phyloP scores from a whole-genome alignment of 2,888 invertebrate genomes.

The Acrocyrtus sp. region DNA sequence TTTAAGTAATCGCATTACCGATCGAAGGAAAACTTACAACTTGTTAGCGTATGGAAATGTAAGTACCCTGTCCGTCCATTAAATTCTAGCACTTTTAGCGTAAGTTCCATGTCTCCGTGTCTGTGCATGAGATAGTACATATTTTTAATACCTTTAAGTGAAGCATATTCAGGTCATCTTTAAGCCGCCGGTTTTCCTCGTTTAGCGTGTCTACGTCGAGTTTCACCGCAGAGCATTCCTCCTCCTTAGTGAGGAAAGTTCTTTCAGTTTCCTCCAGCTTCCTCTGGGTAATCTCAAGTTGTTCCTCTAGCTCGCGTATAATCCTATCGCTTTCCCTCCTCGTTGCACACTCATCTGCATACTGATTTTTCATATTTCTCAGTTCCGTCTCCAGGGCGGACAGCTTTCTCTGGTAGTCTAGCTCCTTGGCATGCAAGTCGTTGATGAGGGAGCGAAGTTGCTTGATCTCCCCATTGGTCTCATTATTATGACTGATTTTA shows the following conservation, averaged over 20 bases:
- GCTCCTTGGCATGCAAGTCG: conserved; percentile 62
- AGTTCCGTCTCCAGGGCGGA: conserved; percentile 62
- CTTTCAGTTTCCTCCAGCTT: conserved; percentile 63
- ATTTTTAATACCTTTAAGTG: conserved; percentile 58
- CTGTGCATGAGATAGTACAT: too few species aligned
- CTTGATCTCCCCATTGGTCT: conserved; percentile 61
- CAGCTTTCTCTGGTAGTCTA: conserved; percentile 61
- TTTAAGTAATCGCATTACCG: too few species aligned
- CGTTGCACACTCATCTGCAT: conserved; percentile 51
- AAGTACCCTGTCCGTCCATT: too few species aligned
- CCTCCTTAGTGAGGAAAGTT: conserved; percentile 63
- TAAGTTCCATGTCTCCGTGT: too few species aligned
- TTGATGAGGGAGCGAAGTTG: conserved; percentile 63
- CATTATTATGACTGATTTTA: conserved; percentile 63
- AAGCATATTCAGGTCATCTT: conserved; percentile 63
- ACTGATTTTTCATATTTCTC: conserved; percentile 61
- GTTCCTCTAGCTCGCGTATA: conserved; percentile 62
- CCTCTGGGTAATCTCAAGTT: conserved; percentile 61
- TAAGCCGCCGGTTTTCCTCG: conserved; percentile 64
- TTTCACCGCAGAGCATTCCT: conserved; percentile 64
- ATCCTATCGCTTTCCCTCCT: conserved; percentile 60
- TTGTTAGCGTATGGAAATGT: too few species aligned
- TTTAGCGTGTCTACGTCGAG: conserved; percentile 64
- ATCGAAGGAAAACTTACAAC: too few species aligned
- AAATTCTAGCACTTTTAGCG: too few species aligned